phyloP scores from a whole-genome alignment of 2,113 vertebrate genomes.

The Zapus hudsonius region DNA sequence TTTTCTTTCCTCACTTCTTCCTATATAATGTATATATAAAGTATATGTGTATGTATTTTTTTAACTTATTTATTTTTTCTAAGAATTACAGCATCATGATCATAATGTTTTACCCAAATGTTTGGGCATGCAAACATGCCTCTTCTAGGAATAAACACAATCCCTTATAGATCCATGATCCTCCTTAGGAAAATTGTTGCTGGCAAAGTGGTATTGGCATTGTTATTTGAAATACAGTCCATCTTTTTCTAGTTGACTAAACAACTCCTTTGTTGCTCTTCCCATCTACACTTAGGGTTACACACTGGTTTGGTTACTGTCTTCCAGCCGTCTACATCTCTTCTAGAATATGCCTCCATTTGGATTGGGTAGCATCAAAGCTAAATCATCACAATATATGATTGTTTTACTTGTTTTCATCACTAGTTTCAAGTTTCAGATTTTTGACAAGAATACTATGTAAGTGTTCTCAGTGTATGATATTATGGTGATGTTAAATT shows the following conservation, averaged over 20 bases:
- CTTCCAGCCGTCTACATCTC: not conserved
- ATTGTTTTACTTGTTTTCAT: conserved; percentile 14
- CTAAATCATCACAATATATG: not conserved
- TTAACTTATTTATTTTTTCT: conserved; percentile 1
- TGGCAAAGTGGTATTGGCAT: too few relatives aligned
- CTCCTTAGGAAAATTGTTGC: not conserved
- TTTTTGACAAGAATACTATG: conserved; percentile 9
- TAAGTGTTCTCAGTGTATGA: not conserved
- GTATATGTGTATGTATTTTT: not conserved
- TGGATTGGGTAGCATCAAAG: not conserved
- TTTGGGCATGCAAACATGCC: too few relatives aligned
- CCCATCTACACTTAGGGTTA: too few relatives aligned
- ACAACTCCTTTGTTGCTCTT: not conserved
- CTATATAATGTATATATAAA: too few relatives aligned
- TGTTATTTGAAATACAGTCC: not conserved
- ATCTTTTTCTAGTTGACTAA: not conserved
- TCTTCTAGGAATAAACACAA: not conserved
- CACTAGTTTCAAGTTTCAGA: conserved; percentile 4
- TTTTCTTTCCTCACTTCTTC: too few relatives aligned
- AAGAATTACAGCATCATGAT: not conserved
- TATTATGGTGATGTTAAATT: not conserved
- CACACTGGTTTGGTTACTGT: not conserved
- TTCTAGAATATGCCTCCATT: not conserved
- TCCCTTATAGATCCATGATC: not conserved
- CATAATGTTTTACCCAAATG: not conserved